A percentile compares a stretch with the other conserved stretches of the same genome.
Conservation (phyloP, 2,888 invertebrate genomes). For the Yponomeuta cagnagella region DNA sequence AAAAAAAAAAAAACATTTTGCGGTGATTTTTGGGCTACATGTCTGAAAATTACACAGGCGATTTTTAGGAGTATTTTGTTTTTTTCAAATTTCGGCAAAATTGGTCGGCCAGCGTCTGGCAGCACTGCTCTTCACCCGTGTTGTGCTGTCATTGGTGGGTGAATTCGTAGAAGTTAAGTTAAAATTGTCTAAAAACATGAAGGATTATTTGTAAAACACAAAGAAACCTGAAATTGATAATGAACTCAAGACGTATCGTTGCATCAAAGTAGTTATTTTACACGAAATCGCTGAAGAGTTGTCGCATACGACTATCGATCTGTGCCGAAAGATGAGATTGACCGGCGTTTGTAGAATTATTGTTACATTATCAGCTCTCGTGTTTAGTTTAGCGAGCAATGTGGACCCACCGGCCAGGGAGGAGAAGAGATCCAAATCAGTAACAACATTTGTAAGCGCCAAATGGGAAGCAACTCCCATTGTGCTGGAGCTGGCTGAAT, state of each 20-base stretch:
- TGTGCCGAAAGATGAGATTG: constrained; percentile 1
- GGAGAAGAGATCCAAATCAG: constrained; percentile 82
- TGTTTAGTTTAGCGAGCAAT: constrained; percentile 36
- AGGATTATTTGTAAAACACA: background rate
- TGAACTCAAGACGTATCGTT: background rate
- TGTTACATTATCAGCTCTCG: background rate
- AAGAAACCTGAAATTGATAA: constrained; percentile 3
- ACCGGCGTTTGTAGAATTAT: constrained; percentile 9
- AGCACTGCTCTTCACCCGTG: constrained; percentile 34
- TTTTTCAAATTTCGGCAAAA: background rate
- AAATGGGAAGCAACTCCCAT: constrained; percentile 97
- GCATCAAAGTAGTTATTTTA: background rate
- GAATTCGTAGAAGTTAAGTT: constrained; percentile 7
- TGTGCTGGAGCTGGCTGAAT: constrained; percentile 92
- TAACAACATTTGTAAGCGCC: constrained; percentile 91
- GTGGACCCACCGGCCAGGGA: constrained; percentile 39
- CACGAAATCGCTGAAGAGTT: background rate
- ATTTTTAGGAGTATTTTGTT: too few relatives aligned
- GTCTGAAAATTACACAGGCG: too few relatives aligned
- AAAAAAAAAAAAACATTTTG: too few relatives aligned
- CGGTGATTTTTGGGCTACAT: too few relatives aligned
- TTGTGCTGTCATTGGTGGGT: constrained; percentile 59
- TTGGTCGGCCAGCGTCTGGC: background rate
- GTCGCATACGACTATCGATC: background rate
- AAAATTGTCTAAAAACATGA: constrained; percentile 4